Conservation (phyloP, 2,888 invertebrate species). For the Temnothorax unifasciatus region DNA sequence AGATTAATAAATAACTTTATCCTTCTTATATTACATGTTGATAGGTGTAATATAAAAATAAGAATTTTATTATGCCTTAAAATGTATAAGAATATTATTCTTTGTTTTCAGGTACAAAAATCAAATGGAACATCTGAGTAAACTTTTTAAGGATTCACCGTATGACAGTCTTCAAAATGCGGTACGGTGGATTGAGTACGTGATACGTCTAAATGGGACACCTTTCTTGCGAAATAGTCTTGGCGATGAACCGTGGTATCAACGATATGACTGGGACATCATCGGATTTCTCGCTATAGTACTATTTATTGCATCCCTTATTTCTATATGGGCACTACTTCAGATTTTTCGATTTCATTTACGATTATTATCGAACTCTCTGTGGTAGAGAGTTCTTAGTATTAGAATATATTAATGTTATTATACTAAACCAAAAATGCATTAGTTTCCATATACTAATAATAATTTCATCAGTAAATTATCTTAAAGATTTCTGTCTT, state of each 20-base stretch:
- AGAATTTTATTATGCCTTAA: not conserved
- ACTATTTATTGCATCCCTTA: slow-evolving; percentile 11
- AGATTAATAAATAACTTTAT: not conserved
- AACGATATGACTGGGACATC: slow-evolving; percentile 72
- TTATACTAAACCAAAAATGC: not conserved
- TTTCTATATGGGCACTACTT: slow-evolving; percentile 8
- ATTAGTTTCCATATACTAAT: not conserved
- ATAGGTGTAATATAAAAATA: not conserved
- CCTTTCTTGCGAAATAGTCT: slow-evolving; percentile 66
- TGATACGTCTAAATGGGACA: slow-evolving; percentile 75
- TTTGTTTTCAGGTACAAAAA: slow-evolving; percentile 73
- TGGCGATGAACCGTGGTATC: slow-evolving; percentile 70
- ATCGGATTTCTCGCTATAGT: slow-evolving; percentile 63
- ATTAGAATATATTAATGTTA: not conserved
- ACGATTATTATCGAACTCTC: not conserved
- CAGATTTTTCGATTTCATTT: slow-evolving; percentile 21
- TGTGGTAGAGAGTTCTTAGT: not conserved
- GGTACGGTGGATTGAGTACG: slow-evolving; percentile 77
- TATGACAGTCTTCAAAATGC: slow-evolving; percentile 67
- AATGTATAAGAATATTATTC: not conserved
- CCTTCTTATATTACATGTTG: not conserved
- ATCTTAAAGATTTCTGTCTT: not conserved
- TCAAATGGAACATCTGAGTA: slow-evolving; percentile 54
- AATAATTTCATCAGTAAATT: not conserved
- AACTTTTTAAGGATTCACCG: slow-evolving; percentile 62